Base-by-base conservation (phyloP, 2,797 vertebrate genomes). In the Menidia menidia region DNA sequence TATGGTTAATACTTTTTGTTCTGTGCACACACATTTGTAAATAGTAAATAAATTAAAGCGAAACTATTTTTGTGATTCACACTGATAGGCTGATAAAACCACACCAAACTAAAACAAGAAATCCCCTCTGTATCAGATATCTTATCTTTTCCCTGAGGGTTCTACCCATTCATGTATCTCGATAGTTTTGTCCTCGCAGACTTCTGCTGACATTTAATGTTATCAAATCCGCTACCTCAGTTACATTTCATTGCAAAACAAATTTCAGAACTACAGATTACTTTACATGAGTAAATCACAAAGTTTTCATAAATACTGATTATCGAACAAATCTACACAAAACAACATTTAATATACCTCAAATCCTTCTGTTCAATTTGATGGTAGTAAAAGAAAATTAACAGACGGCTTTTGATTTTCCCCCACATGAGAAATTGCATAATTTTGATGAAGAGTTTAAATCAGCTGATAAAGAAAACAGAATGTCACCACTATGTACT, bases 371-470 rank as follows among this genome's bases (percentile, higher is more conserved):
- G 35, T 39, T 39, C 10, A 4, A 39, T 10, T 39, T 4, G 35
- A 39, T 39, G 35, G 0, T 39, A 6, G 5, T 10, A 39, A 7
- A 4, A 39, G 10, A 39, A 39, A 39, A 39, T 39, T 5, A 39
- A 39, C 35, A 7, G 35, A 39, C 35, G 5, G 35, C 35, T 39
- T 39, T 39, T 39, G 35, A 39, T 39, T 7, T 39, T 39, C 10
- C 6, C 35, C 16, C 6, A 47, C 13, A 14, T 52, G 41, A 42
- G 30, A 63, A 31, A 35, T 63, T 63, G 48, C 51, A 62, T 30
- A 42, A 62, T 62, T 51, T 39, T 51, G 14, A 52, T 30, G 60
- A 35, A 15, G 19, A 18, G 35, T 25, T 43, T 10, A 64, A 64
- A 64, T 42, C 51, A 52, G n/a, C 48, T 53, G 39, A 64, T 19